Evolutionary conservation across 2,113 vertebrate genomes (phyloP), one percentile per base, ranked within the genome.

Genomic region (Entomyzon cyanotis): DNA sequence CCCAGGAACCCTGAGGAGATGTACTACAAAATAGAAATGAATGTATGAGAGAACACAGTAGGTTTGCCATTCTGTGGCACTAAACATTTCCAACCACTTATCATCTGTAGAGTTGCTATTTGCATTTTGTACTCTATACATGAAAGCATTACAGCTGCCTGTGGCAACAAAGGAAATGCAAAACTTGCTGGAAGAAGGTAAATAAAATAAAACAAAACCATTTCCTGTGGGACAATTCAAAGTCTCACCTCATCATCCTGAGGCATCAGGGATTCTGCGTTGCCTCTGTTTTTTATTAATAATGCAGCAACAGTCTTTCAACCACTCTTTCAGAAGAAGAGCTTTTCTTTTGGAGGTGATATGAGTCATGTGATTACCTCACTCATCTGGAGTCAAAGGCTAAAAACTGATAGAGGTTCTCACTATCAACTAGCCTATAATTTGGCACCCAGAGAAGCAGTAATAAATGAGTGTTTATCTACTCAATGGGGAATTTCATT

Each of bases 231-330:
- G 77, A 91, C 44, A 78, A 86, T 47, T 95, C 76, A 82, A 93
- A 97, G 95, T 94, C 94, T 97, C 95, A 98, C 97, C 97, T 97
- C 78, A 88, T 97, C 80, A 67, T 92, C 80, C 47, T 90, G 81
- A 76, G 87, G 93, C 84, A 97, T 97, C 90, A 81, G 82, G 73
- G 94, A 89, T 93, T 93, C 86, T 91, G 33, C 75, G 53, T 80
- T 88, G 67, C 93, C 90, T 65, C 74, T 91, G 33, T 87, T 95
- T 96, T 78, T 94, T 93, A 89, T 92, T 90, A 92, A 95, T 90
- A 94, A 96, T 89, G 55, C 52, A 93, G 82, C 33, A 95, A 63
- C 25, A 90, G 47, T 37, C 95, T 95, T 95, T 94, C 70, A 97
- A 84, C n/a, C 41, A 76, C 70, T 78, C 47, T 86, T 93, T 90